Conservation (phyloP, 2,888 invertebrate genomes). For the Drosophila bunnanda region DNA sequence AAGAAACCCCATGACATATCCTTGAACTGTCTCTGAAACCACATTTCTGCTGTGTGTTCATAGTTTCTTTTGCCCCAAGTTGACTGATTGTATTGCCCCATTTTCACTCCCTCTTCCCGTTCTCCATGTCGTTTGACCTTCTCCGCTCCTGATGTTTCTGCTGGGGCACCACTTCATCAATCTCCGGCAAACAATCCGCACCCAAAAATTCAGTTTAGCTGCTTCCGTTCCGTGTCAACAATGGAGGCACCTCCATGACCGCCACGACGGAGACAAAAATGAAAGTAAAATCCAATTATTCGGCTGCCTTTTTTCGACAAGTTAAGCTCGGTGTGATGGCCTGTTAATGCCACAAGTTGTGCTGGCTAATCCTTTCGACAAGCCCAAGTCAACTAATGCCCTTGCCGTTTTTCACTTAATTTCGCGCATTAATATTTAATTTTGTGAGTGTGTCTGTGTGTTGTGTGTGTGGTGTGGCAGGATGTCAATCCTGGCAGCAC, state of each 20-base stretch:
- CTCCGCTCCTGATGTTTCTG: not conserved
- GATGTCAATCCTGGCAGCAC: conserved; percentile 57
- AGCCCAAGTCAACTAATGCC: conserved; percentile 31
- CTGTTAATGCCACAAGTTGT: conserved; percentile 69
- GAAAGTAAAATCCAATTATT: conserved; percentile 48
- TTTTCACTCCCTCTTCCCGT: not conserved
- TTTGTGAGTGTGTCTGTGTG: conserved; percentile 44
- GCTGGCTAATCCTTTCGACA: conserved; percentile 62
- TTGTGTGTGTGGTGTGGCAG: conserved; percentile 18
- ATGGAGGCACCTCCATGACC: not conserved
- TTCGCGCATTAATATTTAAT: conserved; percentile 78
- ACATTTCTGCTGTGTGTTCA: not conserved
- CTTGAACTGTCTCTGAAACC: conserved; percentile 1
- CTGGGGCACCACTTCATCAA: conserved; percentile 40
- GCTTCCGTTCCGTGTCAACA: conserved; percentile 9
- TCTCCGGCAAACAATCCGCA: conserved; percentile 28
- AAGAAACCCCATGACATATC: not conserved
- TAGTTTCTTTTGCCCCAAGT: conserved; percentile 1
- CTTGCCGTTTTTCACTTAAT: conserved; percentile 74
- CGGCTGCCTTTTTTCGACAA: conserved; percentile 39
- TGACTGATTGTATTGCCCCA: conserved; percentile 28
- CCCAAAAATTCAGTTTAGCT: conserved; percentile 14
- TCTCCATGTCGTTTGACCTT: conserved; percentile 22
- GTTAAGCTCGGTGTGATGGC: conserved; percentile 49
- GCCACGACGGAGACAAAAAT: conserved; percentile 5